Evolutionary conservation across 2,113 vertebrate species (phyloP).

Genomic region (Eptatretus burgeri): DNA sequence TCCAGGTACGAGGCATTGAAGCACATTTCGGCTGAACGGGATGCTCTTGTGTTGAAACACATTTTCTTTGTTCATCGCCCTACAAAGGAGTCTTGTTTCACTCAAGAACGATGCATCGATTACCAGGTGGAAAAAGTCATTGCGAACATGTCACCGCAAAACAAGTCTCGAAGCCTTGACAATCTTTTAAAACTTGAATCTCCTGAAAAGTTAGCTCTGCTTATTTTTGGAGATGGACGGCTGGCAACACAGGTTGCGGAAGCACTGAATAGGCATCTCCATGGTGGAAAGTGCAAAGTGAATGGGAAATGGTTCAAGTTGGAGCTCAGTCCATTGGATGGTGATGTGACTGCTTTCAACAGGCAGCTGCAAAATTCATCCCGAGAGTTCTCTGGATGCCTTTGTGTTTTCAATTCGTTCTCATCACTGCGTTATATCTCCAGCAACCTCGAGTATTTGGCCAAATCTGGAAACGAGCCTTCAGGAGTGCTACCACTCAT

Average conservation of each 20-base stretch:
- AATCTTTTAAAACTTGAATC: conserved; percentile 21
- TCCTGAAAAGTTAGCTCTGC: conserved; percentile 54
- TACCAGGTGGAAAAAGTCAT: conserved; percentile 58
- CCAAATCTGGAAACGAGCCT: background rate
- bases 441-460: no score
- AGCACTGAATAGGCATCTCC: conserved; percentile 26
- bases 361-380: conserved; percentile 4
- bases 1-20: conserved; percentile 68
- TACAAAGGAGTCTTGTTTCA: conserved; percentile 73
- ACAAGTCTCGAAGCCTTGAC: conserved; percentile 36
- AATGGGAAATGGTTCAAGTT: background rate
- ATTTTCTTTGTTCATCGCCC: conserved; percentile 95
- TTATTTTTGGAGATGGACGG: conserved; percentile 73
- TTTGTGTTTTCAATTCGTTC: conserved; percentile 5
- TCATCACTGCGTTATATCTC: no score
- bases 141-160: conserved; percentile 26
- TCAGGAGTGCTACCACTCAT: background rate
- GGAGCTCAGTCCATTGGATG: background rate
- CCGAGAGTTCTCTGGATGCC: background rate
- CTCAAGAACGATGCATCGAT: conserved; percentile 43
- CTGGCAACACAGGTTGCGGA: conserved; percentile 66
- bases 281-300: background rate
- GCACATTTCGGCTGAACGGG: conserved; percentile 71
- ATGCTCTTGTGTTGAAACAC: conserved; percentile 81
- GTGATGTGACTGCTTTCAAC: background rate